These are phyloP conservation scores for Trissoscelio sp. DNA, from an alignment of 2,888 invertebrate species.

Conservation along the genomic window DNA sequence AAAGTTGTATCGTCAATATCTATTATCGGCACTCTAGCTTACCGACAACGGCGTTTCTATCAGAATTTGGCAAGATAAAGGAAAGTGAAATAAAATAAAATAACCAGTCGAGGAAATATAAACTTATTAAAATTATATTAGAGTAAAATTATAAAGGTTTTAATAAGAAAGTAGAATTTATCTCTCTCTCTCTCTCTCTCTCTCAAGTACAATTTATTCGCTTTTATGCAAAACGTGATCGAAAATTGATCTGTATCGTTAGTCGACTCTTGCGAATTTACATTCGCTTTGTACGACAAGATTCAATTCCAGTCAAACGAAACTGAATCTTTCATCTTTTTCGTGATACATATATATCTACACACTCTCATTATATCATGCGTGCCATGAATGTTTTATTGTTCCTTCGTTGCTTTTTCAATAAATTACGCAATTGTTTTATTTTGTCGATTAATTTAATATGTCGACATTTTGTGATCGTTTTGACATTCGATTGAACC, in stretches of 20 bases:
- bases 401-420: not conserved
- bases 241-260: slow-evolving; percentile 53
- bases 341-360: not conserved
- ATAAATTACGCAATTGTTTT: not conserved
- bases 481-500: too few relatives aligned
- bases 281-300: slow-evolving; percentile 54
- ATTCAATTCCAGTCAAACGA: slow-evolving; percentile 43
- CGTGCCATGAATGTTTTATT: not conserved
- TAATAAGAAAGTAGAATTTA: too few relatives aligned
- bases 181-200: too few relatives aligned
- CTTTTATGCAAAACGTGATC: slow-evolving; percentile 55
- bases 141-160: too few relatives aligned
- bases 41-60: too few relatives aligned
- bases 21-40: too few relatives aligned
- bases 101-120: too few relatives aligned
- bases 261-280: slow-evolving; percentile 40
- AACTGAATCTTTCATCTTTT: slow-evolving; percentile 41
- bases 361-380: not conserved
- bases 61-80: too few relatives aligned
- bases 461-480: not conserved
- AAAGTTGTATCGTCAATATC: too few relatives aligned
- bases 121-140: too few relatives aligned
- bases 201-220: slow-evolving; percentile 54
- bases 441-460: too few relatives aligned
- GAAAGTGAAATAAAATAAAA: too few relatives aligned